These are phyloP conservation scores for Girardinichthys multiradiatus DNA, from an alignment of 2,113 vertebrate genomes.

Conservation along the genomic window DNA sequence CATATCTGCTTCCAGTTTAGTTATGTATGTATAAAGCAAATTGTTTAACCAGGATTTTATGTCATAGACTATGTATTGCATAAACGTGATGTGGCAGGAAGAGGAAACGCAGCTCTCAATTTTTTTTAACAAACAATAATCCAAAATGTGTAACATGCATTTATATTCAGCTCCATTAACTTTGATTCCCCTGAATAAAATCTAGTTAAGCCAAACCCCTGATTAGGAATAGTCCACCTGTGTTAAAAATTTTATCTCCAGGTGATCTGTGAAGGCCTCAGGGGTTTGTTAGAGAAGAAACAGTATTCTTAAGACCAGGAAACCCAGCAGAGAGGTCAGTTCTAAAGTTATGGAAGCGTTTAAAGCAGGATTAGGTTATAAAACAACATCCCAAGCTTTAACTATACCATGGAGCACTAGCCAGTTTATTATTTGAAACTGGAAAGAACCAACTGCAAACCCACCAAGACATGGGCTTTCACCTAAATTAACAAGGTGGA, in stretches of 20 bases:
- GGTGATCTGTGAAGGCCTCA: neutral
- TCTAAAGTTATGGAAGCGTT: too few relatives aligned
- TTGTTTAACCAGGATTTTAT: neutral
- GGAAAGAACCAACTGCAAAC: too few relatives aligned
- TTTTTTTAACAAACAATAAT: neutral
- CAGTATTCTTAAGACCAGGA: neutral
- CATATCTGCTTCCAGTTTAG: neutral
- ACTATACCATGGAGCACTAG: too few relatives aligned
- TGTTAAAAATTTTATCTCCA: neutral
- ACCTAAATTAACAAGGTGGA: too few relatives aligned
- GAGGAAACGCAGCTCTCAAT: neutral
- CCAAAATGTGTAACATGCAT: neutral
- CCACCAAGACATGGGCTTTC: too few relatives aligned
- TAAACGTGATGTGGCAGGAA: neutral
- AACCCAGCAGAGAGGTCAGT: neutral
- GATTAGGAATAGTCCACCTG: neutral
- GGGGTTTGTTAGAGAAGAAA: neutral
- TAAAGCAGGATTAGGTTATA: too few relatives aligned
- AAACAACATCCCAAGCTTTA: too few relatives aligned
- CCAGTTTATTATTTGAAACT: too few relatives aligned
- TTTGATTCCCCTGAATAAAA: neutral
- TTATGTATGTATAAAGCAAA: neutral
- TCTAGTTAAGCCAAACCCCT: neutral
- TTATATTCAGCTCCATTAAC: neutral
- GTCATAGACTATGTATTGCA: neutral